Evolutionary conservation across 2,797 vertebrate genomes (phyloP).

Genomic region (Hapalemur alaotrensis): DNA sequence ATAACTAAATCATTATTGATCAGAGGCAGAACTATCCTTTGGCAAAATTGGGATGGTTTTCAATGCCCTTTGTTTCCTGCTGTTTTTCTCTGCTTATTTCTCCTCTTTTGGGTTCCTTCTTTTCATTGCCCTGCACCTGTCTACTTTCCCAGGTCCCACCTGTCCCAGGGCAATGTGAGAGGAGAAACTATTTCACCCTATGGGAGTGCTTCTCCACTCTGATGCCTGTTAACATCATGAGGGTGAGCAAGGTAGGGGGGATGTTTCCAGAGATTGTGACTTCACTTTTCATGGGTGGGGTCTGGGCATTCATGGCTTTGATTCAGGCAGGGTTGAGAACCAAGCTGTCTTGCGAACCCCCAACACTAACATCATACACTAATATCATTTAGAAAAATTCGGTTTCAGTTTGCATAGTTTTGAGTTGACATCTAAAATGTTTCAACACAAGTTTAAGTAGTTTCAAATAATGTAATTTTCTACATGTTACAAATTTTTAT

Average conservation of each 20-base stretch:
- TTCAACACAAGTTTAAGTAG: background rate
- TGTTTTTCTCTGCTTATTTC: background rate
- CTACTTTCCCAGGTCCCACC: background rate
- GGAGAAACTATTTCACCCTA: background rate
- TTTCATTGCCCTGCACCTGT: background rate
- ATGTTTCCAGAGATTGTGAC: background rate
- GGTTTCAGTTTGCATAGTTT: background rate
- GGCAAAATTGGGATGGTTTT: background rate
- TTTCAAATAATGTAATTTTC: conserved; percentile 13
- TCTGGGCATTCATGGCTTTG: background rate
- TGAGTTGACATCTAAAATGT: background rate
- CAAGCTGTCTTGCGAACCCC: background rate
- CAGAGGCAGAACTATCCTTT: background rate
- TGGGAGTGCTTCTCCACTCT: background rate
- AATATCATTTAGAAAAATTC: background rate
- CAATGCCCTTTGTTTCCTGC: background rate
- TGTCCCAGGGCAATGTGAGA: background rate
- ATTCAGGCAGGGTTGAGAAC: background rate
- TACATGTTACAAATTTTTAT: background rate
- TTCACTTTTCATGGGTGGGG: background rate
- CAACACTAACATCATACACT: too few species aligned
- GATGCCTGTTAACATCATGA: background rate
- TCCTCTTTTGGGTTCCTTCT: background rate
- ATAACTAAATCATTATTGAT: background rate
- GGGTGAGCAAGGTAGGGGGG: too few species aligned